Evolutionary conservation across 2,113 vertebrate species (phyloP).

Genomic region (Macroglossus sobrinus): DNA sequence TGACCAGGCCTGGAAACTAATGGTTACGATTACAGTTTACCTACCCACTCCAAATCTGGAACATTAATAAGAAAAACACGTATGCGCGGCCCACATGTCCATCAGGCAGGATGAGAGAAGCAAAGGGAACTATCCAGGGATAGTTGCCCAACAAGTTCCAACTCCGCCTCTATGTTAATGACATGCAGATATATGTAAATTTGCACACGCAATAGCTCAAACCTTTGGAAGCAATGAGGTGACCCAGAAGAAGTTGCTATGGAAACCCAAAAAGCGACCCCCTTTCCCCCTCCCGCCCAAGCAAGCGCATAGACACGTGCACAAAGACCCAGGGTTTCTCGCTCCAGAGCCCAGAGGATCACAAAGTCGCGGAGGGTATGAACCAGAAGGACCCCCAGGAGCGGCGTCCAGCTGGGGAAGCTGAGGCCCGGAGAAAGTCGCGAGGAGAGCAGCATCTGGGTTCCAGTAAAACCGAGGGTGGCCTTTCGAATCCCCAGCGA

Average conservation of each 20-base stretch:
- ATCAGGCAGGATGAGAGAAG: not conserved
- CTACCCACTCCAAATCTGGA: not conserved
- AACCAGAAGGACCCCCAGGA: conserved; percentile 26
- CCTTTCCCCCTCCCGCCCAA: not conserved
- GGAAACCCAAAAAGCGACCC: conserved; percentile 53
- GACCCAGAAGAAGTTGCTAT: conserved; percentile 59
- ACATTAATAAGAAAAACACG: not conserved
- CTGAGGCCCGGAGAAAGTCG: not conserved
- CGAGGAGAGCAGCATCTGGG: not conserved
- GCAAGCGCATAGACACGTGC: conserved; percentile 32
- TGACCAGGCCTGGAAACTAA: not conserved
- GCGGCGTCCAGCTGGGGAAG: not conserved
- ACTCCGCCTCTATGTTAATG: conserved; percentile 65
- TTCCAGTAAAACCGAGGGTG: not conserved
- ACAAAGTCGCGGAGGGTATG: conserved; percentile 26
- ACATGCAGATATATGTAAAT: conserved; percentile 71
- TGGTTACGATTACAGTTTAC: not conserved
- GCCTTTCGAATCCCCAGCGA: not conserved
- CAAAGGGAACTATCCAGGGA: conserved; percentile 44
- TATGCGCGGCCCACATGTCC: not conserved
- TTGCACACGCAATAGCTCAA: not conserved
- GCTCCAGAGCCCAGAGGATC: conserved; percentile 15
- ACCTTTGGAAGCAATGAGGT: conserved; percentile 61
- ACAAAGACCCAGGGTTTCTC: conserved; percentile 49
- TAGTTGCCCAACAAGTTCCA: conserved; percentile 51